Conservation (phyloP, 1,140 invertebrate species). For the Metaphire vulgaris region DNA sequence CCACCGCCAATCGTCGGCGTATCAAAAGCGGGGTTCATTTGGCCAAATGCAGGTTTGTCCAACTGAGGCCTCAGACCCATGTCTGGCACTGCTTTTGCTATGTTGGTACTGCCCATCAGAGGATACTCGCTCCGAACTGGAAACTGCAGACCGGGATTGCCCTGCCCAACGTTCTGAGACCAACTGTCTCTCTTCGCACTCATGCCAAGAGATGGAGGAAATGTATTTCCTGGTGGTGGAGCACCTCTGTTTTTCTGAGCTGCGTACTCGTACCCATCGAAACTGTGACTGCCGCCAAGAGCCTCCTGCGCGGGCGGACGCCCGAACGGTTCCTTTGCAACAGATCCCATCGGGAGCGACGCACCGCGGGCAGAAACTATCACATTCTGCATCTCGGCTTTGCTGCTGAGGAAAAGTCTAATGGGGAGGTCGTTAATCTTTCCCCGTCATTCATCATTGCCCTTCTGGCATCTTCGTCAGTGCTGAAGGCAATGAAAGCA, state of each 20-base stretch:
- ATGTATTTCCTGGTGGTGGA: background rate
- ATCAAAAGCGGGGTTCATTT: too few relatives aligned
- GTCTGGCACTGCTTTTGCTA: too few relatives aligned
- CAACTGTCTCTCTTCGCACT: too few relatives aligned
- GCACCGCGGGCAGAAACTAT: constrained; percentile 51
- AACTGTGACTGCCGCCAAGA: background rate
- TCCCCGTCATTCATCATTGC: constrained; percentile 84
- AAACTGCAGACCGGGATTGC: too few relatives aligned
- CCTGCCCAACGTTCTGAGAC: too few relatives aligned
- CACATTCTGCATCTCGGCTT: constrained; percentile 88
- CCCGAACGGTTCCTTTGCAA: background rate
- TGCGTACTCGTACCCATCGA: background rate
- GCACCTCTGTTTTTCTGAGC: background rate
- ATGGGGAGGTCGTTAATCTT: constrained; percentile 83
- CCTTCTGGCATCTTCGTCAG: constrained; percentile 92
- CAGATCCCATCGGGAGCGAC: background rate
- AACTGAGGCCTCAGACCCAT: too few relatives aligned
- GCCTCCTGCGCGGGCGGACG: background rate
- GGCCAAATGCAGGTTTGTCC: too few relatives aligned
- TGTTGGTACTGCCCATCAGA: too few relatives aligned
- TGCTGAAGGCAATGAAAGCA: constrained; percentile 97
- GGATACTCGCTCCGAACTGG: too few relatives aligned
- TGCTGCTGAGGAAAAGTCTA: constrained; percentile 79
- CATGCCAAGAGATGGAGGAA: constrained; percentile 57
- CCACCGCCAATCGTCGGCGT: too few relatives aligned